phyloP scores from a whole-genome alignment of 2,113 vertebrate genomes.

The Corythoichthys haematopterus region DNA sequence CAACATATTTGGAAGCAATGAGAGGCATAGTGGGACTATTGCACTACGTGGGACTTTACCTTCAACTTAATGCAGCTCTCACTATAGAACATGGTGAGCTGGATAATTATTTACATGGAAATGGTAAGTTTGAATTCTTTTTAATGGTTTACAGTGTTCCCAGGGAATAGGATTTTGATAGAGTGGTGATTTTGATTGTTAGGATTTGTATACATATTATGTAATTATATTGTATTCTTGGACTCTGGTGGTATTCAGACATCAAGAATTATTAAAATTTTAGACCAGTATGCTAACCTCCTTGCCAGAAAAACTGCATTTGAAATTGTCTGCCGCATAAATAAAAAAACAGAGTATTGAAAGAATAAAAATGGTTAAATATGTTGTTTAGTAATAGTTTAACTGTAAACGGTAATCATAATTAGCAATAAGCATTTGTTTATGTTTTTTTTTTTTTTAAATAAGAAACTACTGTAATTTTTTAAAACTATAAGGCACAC shows the following conservation, averaged over 20 bases:
- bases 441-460: background rate
- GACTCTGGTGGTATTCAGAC: background rate
- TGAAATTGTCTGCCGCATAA: background rate
- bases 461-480: background rate
- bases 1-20: slow-evolving; percentile 75
- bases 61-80: slow-evolving; percentile 81
- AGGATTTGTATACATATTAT: background rate
- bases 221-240: background rate
- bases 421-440: too few species aligned
- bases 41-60: slow-evolving; percentile 84
- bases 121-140: slow-evolving; percentile 69
- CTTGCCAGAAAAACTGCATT: background rate
- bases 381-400: background rate
- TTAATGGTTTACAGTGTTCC: background rate
- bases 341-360: background rate
- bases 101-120: slow-evolving; percentile 77
- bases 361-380: background rate
- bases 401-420: background rate
- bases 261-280: background rate
- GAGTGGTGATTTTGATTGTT: background rate
- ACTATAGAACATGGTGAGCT: slow-evolving; percentile 67
- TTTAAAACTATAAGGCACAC: too few species aligned
- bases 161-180: background rate
- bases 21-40: slow-evolving; percentile 76
- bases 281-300: background rate